Percentiles rank a stretch among this genome's conserved stretches.
These are phyloP conservation scores for Promerops cafer DNA, from an alignment of 2,113 vertebrate genomes.

Conservation along the genomic window DNA sequence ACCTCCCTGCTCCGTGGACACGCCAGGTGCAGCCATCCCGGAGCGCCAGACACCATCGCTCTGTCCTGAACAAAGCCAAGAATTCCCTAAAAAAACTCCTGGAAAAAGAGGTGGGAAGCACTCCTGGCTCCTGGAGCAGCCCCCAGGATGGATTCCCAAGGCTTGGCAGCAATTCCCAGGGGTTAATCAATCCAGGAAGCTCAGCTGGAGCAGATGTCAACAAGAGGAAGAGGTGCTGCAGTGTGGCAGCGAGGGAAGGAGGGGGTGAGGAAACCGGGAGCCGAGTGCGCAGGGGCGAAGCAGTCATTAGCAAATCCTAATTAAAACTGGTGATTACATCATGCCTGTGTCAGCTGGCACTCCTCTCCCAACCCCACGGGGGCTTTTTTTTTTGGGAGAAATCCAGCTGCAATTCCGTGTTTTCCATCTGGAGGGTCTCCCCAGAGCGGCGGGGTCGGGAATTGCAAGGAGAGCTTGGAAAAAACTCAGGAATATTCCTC, in stretches of 20 bases:
- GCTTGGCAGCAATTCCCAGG: background rate
- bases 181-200: background rate
- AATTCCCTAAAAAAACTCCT: background rate
- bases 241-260: background rate
- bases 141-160: accelerated
- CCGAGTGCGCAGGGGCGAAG: conserved; percentile 19
- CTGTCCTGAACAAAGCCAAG: background rate
- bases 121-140: background rate
- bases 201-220: background rate
- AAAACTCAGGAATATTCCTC: background rate
- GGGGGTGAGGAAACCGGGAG: conserved; percentile 31
- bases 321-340: conserved; percentile 13
- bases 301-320: conserved; percentile 43
- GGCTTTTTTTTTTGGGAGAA: background rate
- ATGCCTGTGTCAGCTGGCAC: background rate
- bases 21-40: background rate
- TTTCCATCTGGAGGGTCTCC: background rate
- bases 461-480: no score
- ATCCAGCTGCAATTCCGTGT: background rate
- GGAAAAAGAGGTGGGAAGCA: background rate
- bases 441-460: background rate
- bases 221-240: background rate
- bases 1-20: background rate
- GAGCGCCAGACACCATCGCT: background rate
- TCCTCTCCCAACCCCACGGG: background rate